Base-by-base conservation (phyloP, 2,113 vertebrate genomes). In the Probosciger aterrimus region DNA sequence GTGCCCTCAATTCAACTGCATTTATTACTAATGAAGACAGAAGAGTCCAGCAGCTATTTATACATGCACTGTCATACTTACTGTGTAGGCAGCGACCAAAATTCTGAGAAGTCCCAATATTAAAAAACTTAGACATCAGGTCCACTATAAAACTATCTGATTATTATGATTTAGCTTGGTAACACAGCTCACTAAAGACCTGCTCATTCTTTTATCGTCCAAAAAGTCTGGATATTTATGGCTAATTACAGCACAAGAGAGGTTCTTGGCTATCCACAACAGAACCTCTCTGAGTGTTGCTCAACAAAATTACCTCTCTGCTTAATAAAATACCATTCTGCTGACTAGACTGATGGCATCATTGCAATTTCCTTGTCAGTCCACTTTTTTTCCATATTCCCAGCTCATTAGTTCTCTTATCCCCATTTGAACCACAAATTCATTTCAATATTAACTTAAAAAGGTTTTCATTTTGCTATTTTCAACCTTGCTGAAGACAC, bases 311-410 rank as follows among this genome's bases (percentile, higher is more conserved):
- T 94, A 88, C 87, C 88, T 90, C 82, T 74, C 79, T 68, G 62
- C 69, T 95, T 96, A 96, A 94, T 94, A 95, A 92, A 96, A 96
- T 88, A 82, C 63, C 13, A 8, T 86, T 64, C 55, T 95, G 93
- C 75, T 96, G 95, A 97, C 85, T 90, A 71, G 82, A 93, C 53
- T 78, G 93, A 96, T 96, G 94, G 93, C 95, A 97, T 96, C 90
- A 71, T 53, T 59, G 85, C 92, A 94, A 55, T 93, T 96, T 95
- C 93, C 95, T 93, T 78, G 85, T 96, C 0, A 0, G 86, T 67
- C 83, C 75, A 67, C 49, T 80, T 93, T 95, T 89, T 80, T 86
- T 52, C 65, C 59, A 50, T 77, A 75, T 85, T 95, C 85, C 59
- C 64, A 92, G 79, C 55, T 96, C 68, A 70, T 82, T 93, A 85